phyloP scores from a whole-genome alignment of 1,140 invertebrate genomes.

The Leptonema lineaticorne region DNA sequence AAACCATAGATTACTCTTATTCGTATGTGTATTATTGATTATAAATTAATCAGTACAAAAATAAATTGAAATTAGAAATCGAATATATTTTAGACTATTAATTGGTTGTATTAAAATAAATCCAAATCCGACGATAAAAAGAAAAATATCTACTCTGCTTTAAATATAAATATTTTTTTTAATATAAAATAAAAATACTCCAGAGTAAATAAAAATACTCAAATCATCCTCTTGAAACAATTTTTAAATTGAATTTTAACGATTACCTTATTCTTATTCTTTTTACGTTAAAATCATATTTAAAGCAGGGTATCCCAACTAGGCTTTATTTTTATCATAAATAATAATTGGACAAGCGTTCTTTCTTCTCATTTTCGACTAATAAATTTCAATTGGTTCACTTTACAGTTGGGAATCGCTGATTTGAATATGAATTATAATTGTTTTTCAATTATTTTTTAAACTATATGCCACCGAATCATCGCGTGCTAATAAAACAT shows the following conservation, averaged over 20 bases:
- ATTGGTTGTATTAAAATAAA: too few species aligned
- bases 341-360: background rate
- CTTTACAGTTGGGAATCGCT: slow-evolving; percentile 4
- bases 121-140: background rate
- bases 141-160: slow-evolving; percentile 1
- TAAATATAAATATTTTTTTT: background rate
- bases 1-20: too few species aligned
- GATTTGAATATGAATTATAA: background rate
- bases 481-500: slow-evolving; percentile 8
- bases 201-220: slow-evolving; percentile 16
- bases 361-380: too few species aligned
- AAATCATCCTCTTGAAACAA: background rate
- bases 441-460: background rate
- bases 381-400: too few species aligned
- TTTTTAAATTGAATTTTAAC: background rate
- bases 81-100: background rate
- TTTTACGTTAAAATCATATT: background rate
- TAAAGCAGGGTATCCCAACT: slow-evolving; percentile 17
- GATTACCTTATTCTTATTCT: background rate
- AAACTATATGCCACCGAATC: background rate
- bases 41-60: background rate
- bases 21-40: too few species aligned
- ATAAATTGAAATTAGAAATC: background rate
- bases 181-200: background rate
- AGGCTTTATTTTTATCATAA: background rate